Conservation (phyloP, 2,797 vertebrate genomes). For the Salarias fasciatus region DNA sequence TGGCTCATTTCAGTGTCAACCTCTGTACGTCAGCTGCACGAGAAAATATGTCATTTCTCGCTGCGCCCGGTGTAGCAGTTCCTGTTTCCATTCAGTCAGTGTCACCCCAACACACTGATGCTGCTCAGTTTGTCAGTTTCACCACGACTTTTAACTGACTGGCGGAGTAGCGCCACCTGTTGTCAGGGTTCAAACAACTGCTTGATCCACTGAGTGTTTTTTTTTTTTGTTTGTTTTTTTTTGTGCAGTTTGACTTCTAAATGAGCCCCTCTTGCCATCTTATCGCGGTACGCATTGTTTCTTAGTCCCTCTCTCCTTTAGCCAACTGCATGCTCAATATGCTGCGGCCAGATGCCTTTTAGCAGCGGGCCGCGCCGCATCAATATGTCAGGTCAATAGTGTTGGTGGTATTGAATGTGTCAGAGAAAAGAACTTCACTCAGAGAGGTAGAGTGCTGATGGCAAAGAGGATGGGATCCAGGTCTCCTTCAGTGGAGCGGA, state of each 20-base stretch:
- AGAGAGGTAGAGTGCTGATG: constrained; percentile 34
- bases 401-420: constrained; percentile 75
- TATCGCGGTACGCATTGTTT: not conserved
- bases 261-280: not conserved
- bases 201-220: not conserved
- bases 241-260: constrained; percentile 8
- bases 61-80: constrained; percentile 44
- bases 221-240: too few species aligned
- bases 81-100: constrained; percentile 52
- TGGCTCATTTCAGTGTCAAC: constrained; percentile 64
- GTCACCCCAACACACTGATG: constrained; percentile 48
- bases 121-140: constrained; percentile 31
- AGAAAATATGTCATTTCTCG: constrained; percentile 50
- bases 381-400: constrained; percentile 80
- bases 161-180: constrained; percentile 70
- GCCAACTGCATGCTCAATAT: constrained; percentile 51
- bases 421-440: constrained; percentile 69
- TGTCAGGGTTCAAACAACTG: constrained; percentile 32
- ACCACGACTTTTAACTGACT: constrained; percentile 32
- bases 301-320: constrained; percentile 12
- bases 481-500: constrained; percentile 38
- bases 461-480: constrained; percentile 28
- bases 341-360: constrained; percentile 65
- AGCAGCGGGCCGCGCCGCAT: constrained; percentile 62
- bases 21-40: constrained; percentile 48